Evolutionary conservation across 2,113 vertebrate genomes (phyloP).

Genomic region (Dromas ardeola): DNA sequence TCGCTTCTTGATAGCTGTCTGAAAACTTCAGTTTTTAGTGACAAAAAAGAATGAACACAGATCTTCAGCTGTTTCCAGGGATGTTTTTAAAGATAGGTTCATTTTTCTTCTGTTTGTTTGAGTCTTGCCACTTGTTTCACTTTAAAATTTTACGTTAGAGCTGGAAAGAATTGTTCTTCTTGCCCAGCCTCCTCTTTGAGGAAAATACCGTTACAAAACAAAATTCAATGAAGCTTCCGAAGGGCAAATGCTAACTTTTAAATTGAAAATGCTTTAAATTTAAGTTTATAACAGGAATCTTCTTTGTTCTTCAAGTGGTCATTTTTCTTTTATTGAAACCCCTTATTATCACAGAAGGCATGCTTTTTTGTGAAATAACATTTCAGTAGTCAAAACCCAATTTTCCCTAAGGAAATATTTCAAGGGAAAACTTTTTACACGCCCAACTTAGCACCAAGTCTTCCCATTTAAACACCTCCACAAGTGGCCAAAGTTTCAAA

Average conservation of each 20-base stretch:
- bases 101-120: constrained; percentile 54
- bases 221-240: constrained; percentile 39
- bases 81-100: constrained; percentile 20
- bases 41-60: neutral
- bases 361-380: constrained; percentile 18
- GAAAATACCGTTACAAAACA: constrained; percentile 48
- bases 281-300: constrained; percentile 28
- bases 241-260: constrained; percentile 59
- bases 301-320: neutral
- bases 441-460: constrained; percentile 43
- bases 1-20: constrained; percentile 42
- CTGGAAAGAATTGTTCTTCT: constrained; percentile 19
- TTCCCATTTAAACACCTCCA: constrained; percentile 60
- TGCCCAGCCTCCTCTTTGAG: constrained; percentile 43
- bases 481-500: constrained; percentile 67
- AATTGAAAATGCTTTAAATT: constrained; percentile 49
- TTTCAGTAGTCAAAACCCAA: constrained; percentile 49
- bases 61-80: constrained; percentile 1
- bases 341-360: neutral
- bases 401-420: constrained; percentile 60
- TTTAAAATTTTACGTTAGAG: constrained; percentile 28
- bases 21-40: constrained; percentile 39
- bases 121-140: constrained; percentile 37
- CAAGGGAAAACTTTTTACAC: constrained; percentile 56
- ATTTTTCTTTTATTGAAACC: neutral